A percentile compares a stretch with the other conserved stretches of the same genome.
phyloP scores from a whole-genome alignment of 2,888 invertebrate species.

The Salticus scenicus region DNA sequence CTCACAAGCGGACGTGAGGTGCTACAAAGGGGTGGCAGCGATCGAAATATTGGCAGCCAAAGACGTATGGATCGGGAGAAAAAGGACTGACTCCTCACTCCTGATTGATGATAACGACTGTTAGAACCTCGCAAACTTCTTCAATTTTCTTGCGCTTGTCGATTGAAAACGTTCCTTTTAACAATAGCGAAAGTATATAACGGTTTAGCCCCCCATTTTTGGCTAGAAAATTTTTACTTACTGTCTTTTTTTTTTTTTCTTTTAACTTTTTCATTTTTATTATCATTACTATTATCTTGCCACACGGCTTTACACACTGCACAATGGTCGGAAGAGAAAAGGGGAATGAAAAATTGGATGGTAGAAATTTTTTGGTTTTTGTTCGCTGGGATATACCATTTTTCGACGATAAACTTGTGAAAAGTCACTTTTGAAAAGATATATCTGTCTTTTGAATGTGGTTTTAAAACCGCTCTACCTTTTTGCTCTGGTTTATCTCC shows the following conservation, averaged over 20 bases:
- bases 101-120: slow-evolving; percentile 67
- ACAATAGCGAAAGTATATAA: slow-evolving; percentile 52
- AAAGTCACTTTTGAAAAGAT: slow-evolving; percentile 59
- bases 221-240: too few relatives aligned
- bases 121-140: slow-evolving; percentile 63
- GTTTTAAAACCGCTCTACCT: slow-evolving; percentile 62
- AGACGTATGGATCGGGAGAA: slow-evolving; percentile 52
- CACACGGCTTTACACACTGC: slow-evolving; percentile 6
- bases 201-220: slow-evolving; percentile 48
- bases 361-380: slow-evolving; percentile 49
- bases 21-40: background rate
- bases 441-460: slow-evolving; percentile 63
- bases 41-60: slow-evolving; percentile 54
- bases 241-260: too few relatives aligned
- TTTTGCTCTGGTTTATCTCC: slow-evolving; percentile 44
- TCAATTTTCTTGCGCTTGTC: slow-evolving; percentile 63
- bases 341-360: slow-evolving; percentile 55
- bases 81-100: slow-evolving; percentile 1
- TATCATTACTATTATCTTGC: slow-evolving; percentile 63
- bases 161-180: slow-evolving; percentile 36
- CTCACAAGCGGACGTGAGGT: background rate
- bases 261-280: slow-evolving; percentile 52
- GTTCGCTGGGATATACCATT: slow-evolving; percentile 32
- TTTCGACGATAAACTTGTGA: slow-evolving; percentile 60
- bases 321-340: slow-evolving; percentile 42